Evolutionary conservation across 1,140 invertebrate genomes (phyloP).

Genomic region (Phymorhynchus buccinoides): DNA sequence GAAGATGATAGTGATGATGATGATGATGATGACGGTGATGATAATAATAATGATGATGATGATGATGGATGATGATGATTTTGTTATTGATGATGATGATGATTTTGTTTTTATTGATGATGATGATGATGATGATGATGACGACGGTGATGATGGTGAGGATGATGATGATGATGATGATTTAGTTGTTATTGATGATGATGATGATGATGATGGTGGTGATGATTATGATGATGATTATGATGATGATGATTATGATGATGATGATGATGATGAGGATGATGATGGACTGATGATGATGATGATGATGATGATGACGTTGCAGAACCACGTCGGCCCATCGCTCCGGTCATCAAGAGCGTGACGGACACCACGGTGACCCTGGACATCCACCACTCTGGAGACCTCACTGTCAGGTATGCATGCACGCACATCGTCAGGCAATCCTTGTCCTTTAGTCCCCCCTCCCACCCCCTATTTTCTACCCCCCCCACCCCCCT

Average conservation of each 20-base stretch:
- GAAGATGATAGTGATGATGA: too few species aligned
- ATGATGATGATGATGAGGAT: too few species aligned
- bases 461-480: too few species aligned
- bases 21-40: too few species aligned
- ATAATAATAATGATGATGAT: too few species aligned
- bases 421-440: background rate
- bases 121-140: background rate
- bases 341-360: constrained; percentile 51
- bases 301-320: background rate
- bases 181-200: too few species aligned
- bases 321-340: constrained; percentile 48
- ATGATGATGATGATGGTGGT: background rate
- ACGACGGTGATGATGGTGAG: too few species aligned
- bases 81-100: background rate
- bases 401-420: constrained; percentile 54
- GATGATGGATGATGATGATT: background rate
- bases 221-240: background rate
- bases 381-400: constrained; percentile 45
- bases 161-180: too few species aligned
- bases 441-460: too few species aligned
- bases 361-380: constrained; percentile 55
- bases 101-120: too few species aligned
- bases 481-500: too few species aligned
- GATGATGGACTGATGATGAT: too few species aligned
- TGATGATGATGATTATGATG: background rate